Conservation (phyloP, 2,797 vertebrate genomes). For the Thaleichthys pacificus region DNA sequence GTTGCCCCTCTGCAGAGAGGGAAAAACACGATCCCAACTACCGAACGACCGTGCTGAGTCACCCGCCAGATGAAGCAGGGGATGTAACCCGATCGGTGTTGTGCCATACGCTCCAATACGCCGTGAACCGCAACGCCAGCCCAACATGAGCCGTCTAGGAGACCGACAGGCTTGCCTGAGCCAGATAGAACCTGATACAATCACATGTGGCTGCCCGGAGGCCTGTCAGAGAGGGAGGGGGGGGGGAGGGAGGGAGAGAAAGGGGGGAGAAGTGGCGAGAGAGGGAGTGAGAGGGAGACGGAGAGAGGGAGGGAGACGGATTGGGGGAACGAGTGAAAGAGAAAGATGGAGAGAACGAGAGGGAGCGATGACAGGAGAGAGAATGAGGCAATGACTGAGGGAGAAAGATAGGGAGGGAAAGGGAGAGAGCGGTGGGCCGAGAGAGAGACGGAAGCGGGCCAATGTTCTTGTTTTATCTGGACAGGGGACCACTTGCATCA, state of each 20-base stretch:
- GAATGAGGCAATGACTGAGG: too few species aligned
- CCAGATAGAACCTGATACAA: conserved; percentile 44
- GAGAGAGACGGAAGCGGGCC: conserved; percentile 28
- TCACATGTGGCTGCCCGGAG: conserved; percentile 32
- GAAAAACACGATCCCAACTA: conserved; percentile 44
- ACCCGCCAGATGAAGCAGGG: conserved; percentile 51
- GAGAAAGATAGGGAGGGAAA: too few species aligned
- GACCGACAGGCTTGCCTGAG: neutral
- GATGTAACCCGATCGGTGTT: conserved; percentile 54
- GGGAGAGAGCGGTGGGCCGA: conserved; percentile 4
- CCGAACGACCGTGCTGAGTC: conserved; percentile 58
- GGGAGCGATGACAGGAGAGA: neutral
- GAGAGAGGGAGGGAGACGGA: too few species aligned
- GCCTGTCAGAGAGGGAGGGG: too few species aligned
- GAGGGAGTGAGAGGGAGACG: neutral
- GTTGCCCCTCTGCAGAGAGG: conserved; percentile 37
- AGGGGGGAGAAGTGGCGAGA: too few species aligned
- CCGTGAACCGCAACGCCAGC: conserved; percentile 59
- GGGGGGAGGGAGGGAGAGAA: conserved; percentile 18
- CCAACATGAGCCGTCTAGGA: conserved; percentile 19
- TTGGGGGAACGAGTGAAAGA: too few species aligned
- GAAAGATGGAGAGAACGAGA: neutral
- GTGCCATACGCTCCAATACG: conserved; percentile 57
- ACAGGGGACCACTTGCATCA: conserved; percentile 59
- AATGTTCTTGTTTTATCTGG: conserved; percentile 64